A percentile compares a stretch with the other conserved stretches of the same genome.
Conservation (phyloP, 2,888 invertebrate species). For the Heliconius charithonia region DNA sequence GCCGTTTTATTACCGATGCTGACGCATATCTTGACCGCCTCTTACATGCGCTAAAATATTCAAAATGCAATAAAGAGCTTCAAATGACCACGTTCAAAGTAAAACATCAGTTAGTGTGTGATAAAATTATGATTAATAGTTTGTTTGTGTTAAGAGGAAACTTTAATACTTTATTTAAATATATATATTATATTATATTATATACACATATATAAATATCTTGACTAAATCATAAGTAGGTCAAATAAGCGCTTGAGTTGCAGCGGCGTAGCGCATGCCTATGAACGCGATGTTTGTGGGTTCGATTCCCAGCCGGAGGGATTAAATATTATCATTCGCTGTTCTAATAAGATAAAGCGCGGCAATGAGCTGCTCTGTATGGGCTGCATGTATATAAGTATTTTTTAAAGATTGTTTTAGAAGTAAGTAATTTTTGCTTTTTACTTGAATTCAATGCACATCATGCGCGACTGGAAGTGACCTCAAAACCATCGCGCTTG, state of each 20-base stretch:
- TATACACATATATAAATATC: background rate
- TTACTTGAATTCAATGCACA: too few relatives aligned
- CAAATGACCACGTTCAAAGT: slow-evolving; percentile 7
- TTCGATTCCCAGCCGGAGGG: too few relatives aligned
- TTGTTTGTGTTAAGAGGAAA: slow-evolving; percentile 13
- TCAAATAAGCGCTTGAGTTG: background rate
- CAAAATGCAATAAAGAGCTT: slow-evolving; percentile 21
- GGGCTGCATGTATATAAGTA: background rate
- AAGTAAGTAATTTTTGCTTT: too few relatives aligned
- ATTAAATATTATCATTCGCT: background rate
- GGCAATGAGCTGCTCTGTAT: background rate
- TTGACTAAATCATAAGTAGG: background rate
- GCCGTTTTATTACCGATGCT: background rate
- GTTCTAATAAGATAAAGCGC: background rate
- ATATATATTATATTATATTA: background rate
- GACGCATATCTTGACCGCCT: slow-evolving; percentile 4
- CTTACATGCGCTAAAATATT: background rate
- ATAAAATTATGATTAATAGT: slow-evolving; percentile 28
- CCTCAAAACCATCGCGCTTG: too few relatives aligned
- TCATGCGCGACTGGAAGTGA: too few relatives aligned
- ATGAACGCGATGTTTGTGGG: too few relatives aligned
- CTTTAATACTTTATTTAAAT: slow-evolving; percentile 5
- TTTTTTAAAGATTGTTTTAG: too few relatives aligned
- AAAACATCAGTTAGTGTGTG: slow-evolving; percentile 7
- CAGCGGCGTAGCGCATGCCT: too few relatives aligned